Evolutionary conservation across 1,140 invertebrate species (phyloP), one percentile per base, ranked within the genome.

Genomic region (Bemisia tabaci): DNA sequence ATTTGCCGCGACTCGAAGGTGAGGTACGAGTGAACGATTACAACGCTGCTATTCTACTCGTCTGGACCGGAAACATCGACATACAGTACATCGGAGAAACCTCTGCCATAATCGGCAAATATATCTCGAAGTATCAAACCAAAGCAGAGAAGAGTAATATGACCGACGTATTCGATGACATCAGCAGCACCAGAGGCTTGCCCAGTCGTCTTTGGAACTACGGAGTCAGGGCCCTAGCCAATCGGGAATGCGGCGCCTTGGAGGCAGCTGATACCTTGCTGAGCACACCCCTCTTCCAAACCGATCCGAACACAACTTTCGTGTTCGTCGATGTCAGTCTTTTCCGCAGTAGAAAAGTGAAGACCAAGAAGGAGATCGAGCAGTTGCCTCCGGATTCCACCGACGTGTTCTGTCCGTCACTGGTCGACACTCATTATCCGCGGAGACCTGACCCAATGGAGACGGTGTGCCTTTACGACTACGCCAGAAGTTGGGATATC

Each of bases 21-120:
- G 74, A 76, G 71, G 39, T n/a, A 23, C 61, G 23, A 63, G 65
- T 70, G 1, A 70, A 72, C 60, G 71, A 68, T 22, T 68, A 73
- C 63, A 69, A 70, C 62, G 68, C 69, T 22, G 65, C 70, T 22
- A 67, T 71, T 59, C 62, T 72, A 27, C 48, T 33, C 21, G 70
- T 68, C 24, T 71, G 71, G 71, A 64, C 71, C 60, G 71, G 70
- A 39, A 73, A 73, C 63, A 70, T 72, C 67, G 70, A 73, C 64
- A 68, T 73, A n/a, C 69, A 70, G 27, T 72, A 67, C 59, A 59
- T 73, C 12, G 69, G 70, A 27, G 71, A 73, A 71, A 67, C n/a
- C n/a, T n/a, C n/a, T n/a, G n/a, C n/a, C n/a, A n/a, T n/a, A n/a
- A n/a, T n/a, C n/a, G n/a, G n/a, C n/a, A n/a, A n/a, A n/a, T 61